phyloP scores from a whole-genome alignment of 2,888 invertebrate species.

The Ectropis crepuscularia region DNA sequence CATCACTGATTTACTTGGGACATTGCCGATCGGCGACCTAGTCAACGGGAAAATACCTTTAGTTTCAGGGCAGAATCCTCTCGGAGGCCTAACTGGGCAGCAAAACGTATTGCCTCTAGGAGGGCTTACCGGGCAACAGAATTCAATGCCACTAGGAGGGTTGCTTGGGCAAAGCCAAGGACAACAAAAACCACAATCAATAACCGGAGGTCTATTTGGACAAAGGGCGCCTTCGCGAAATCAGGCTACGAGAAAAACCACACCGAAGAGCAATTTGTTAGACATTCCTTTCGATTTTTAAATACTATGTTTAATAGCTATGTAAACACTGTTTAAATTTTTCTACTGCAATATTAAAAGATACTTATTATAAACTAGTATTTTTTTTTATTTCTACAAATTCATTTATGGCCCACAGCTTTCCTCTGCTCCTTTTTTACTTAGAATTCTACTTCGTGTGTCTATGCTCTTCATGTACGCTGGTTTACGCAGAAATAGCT shows the following conservation, averaged over 20 bases:
- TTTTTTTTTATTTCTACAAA: not conserved
- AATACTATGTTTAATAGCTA: not conserved
- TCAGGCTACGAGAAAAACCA: constrained; percentile 31
- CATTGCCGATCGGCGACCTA: constrained; percentile 19
- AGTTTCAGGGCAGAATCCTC: constrained; percentile 1
- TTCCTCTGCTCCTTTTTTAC: too few species aligned
- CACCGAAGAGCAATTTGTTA: constrained; percentile 32
- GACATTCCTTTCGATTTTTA: constrained; percentile 48
- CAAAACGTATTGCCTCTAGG: not conserved
- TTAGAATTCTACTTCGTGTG: too few species aligned
- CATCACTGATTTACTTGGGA: constrained; percentile 57
- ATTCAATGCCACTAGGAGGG: too few species aligned
- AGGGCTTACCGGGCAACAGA: not conserved
- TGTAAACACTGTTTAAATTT: not conserved
- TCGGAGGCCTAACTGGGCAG: not conserved
- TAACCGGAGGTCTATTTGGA: constrained; percentile 26
- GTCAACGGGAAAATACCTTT: constrained; percentile 15
- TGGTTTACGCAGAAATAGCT: too few species aligned
- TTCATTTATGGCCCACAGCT: too few species aligned
- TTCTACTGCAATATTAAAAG: not conserved
- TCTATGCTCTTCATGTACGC: too few species aligned
- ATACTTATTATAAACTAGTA: not conserved
- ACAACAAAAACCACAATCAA: constrained; percentile 13
- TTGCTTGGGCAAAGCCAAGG: constrained; percentile 3
- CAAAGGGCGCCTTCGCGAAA: constrained; percentile 8